Evolutionary conservation across 2,797 vertebrate species (phyloP).

Genomic region (Hydrocynus forskahlii): DNA sequence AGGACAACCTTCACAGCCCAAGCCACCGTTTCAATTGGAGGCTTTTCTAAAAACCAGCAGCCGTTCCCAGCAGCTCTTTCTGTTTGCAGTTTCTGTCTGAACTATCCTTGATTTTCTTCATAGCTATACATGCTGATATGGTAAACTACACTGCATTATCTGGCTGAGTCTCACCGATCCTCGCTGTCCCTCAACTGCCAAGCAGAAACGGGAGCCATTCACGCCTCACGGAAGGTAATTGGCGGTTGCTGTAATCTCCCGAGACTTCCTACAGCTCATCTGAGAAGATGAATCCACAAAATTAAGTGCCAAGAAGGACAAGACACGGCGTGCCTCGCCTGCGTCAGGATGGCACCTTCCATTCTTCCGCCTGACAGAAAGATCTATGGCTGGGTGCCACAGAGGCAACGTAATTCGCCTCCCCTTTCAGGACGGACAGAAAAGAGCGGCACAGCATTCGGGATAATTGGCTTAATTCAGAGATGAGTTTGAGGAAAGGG

Average conservation of each 20-base stretch:
- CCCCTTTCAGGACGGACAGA: constrained; percentile 26
- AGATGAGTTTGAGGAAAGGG: constrained; percentile 20
- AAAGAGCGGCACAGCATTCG: not conserved
- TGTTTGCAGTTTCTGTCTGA: too few species aligned
- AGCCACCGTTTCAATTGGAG: not conserved
- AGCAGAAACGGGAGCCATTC: too few species aligned
- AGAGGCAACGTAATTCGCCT: constrained; percentile 44
- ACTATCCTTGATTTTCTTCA: too few species aligned
- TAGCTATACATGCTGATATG: too few species aligned
- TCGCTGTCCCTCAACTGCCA: too few species aligned
- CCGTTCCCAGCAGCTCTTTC: too few species aligned
- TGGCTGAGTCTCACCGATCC: too few species aligned
- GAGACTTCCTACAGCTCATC: constrained; percentile 78
- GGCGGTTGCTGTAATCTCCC: constrained; percentile 75
- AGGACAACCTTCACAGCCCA: not conserved
- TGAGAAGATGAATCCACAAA: constrained; percentile 69
- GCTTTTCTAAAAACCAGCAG: too few species aligned
- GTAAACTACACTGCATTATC: too few species aligned
- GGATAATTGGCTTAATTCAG: constrained; percentile 49
- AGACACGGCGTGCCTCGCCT: constrained; percentile 67
- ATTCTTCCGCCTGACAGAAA: constrained; percentile 74
- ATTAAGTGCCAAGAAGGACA: constrained; percentile 76
- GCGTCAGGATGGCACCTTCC: constrained; percentile 65
- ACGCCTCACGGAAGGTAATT: constrained; percentile 75
- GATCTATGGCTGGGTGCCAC: constrained; percentile 69